Percentiles rank a stretch among this genome's conserved stretches.
Evolutionary conservation across 2,113 vertebrate genomes (phyloP).

Genomic region (Sula dactylatra): DNA sequence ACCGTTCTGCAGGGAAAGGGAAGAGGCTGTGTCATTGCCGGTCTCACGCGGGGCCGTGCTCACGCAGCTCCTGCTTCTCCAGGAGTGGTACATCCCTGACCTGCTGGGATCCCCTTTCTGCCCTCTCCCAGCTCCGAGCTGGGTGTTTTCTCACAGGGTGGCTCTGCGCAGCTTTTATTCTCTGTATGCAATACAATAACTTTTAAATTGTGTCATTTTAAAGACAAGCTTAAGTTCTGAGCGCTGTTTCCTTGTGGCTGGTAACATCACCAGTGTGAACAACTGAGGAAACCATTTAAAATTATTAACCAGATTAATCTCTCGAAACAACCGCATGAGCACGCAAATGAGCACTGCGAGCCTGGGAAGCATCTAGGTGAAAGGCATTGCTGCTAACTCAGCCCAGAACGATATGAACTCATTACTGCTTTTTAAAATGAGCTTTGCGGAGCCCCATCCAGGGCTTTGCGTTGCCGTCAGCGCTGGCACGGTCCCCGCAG

Average conservation of each 20-base stretch:
- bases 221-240: neutral
- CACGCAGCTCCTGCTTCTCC: neutral
- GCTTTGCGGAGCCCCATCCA: accelerated
- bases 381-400: neutral
- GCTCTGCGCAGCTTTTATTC: neutral
- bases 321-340: neutral
- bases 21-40: neutral
- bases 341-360: neutral
- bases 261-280: neutral
- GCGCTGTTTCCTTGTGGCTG: neutral
- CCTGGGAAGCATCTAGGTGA: neutral
- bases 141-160: neutral
- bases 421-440: neutral
- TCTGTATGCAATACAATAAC: neutral
- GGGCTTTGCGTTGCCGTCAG: neutral
- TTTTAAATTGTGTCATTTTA: neutral
- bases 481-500: neutral
- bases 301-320: neutral
- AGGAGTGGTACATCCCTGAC: accelerated
- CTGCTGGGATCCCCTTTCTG: neutral
- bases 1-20: constrained; percentile 81
- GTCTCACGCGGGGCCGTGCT: accelerated
- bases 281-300: neutral
- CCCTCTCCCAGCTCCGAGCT: neutral
- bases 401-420: neutral